Evolutionary conservation across 2,797 vertebrate genomes (phyloP).

Genomic region (Meriones psammophilus): DNA sequence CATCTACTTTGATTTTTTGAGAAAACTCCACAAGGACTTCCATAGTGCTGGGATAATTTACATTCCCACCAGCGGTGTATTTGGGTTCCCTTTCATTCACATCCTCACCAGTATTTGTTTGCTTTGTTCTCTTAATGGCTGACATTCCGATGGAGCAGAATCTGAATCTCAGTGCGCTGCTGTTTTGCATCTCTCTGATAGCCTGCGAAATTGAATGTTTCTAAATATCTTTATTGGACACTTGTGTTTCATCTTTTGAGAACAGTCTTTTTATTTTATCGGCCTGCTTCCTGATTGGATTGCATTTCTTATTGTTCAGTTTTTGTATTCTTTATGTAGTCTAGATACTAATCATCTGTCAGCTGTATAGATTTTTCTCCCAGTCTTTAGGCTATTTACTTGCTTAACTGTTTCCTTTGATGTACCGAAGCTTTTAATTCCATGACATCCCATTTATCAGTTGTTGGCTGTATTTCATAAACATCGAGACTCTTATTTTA

Average conservation of each 20-base stretch:
- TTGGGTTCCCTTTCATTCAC: not conserved
- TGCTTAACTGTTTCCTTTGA: not conserved
- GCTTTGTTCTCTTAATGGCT: not conserved
- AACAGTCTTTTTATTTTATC: not conserved
- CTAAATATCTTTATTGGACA: not conserved
- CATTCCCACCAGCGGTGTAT: not conserved
- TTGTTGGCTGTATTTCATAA: not conserved
- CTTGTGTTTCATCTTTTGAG: not conserved
- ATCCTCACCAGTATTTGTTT: not conserved
- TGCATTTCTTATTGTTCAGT: not conserved
- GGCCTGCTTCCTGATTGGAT: not conserved
- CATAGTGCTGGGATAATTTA: not conserved
- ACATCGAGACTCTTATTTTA: not conserved
- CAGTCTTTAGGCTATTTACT: not conserved
- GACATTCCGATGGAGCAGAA: not conserved
- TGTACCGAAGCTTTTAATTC: not conserved
- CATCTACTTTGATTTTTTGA: not conserved
- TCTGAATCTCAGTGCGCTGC: not conserved
- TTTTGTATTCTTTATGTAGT: not conserved
- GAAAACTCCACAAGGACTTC: not conserved
- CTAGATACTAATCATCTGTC: not conserved
- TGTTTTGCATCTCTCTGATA: not conserved
- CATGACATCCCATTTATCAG: not conserved
- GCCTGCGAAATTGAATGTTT: not conserved
- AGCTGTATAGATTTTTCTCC: not conserved